Evolutionary conservation across 2,888 invertebrate genomes (phyloP).

Genomic region (Hirtodrosophila alboralis): DNA sequence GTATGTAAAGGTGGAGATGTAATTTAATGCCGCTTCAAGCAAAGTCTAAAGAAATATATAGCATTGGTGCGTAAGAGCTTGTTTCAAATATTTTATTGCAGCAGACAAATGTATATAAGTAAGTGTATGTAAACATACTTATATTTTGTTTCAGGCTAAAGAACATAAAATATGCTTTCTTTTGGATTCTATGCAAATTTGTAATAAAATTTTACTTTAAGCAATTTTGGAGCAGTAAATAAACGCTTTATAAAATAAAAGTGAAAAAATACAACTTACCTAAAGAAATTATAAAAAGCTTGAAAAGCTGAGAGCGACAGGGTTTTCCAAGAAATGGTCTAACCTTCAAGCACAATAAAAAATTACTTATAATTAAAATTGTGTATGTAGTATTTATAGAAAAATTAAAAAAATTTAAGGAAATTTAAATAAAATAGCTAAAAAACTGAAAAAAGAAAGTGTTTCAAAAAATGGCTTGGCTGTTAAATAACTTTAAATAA

Average conservation of each 20-base stretch:
- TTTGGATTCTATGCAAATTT: conserved; percentile 42
- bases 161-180: conserved; percentile 41
- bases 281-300: conserved; percentile 1
- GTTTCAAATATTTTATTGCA: conserved; percentile 43
- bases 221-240: conserved; percentile 17
- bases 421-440: too few relatives aligned
- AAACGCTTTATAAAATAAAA: too few relatives aligned
- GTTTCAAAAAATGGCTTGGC: neutral
- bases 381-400: too few relatives aligned
- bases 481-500: neutral
- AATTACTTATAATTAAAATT: too few relatives aligned
- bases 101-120: conserved; percentile 17
- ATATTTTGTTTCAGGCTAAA: conserved; percentile 31
- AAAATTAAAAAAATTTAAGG: too few relatives aligned
- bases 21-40: conserved; percentile 63
- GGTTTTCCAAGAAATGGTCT: neutral
- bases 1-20: conserved; percentile 33
- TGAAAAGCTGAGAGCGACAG: too few relatives aligned
- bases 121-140: neutral
- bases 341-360: too few relatives aligned
- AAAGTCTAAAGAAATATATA: conserved; percentile 33
- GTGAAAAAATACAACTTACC: neutral
- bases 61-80: conserved; percentile 40
- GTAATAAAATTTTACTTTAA: conserved; percentile 9
- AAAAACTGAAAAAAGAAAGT: neutral